Base-by-base conservation (phyloP, 2,113 vertebrate species). In the Chionodraco myersi region DNA sequence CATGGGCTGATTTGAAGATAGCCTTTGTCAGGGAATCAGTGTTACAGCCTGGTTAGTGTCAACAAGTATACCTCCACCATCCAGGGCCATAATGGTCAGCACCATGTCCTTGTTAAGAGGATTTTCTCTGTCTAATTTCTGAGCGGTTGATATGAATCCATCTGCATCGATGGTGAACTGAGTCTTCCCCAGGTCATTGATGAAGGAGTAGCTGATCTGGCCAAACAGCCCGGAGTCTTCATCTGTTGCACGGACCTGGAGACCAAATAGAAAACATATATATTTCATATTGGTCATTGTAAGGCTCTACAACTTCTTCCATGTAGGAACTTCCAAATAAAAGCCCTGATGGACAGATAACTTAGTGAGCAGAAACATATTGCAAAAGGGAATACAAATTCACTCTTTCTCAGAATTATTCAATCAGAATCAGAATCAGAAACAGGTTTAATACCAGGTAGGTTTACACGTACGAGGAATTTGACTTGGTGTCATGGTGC, bases 131-230 rank as follows among this genome's bases (percentile, higher is more conserved):
- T 99, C 97, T 15, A 99, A 88, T 77, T 93, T 96, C 91, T 97
- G 96, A 5, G 94, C 94, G 4, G 97, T 98, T 30, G 96, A 91
- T 79, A 99, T 95, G 84, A 96, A 92, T 1, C 98, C 98, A 57
- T 96, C 96, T 53, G 75, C 89, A 69, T 97, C 96, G 56, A 99
- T 95, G 63, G 86, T 89, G 89, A 99, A 99, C 64, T 96, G 92
- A 54, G 94, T 95, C 91, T 97, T 98, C 41, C 97, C 97, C 12
- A 99, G 94, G 82, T 99, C 97, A 63, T 98, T 98, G 87, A 99
- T 94, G 79, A 99, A 98, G 34, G 96, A 94, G 59, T 97, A 99
- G 86, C 93, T 96, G 89, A 99, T 94, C 85, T 97, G 96, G 8
- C 98, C 96, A 5, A 97, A 97, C 13, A 95, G 59, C 14, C 97